phyloP scores from a whole-genome alignment of 2,888 invertebrate species.

The Drosophila mayaguana region DNA sequence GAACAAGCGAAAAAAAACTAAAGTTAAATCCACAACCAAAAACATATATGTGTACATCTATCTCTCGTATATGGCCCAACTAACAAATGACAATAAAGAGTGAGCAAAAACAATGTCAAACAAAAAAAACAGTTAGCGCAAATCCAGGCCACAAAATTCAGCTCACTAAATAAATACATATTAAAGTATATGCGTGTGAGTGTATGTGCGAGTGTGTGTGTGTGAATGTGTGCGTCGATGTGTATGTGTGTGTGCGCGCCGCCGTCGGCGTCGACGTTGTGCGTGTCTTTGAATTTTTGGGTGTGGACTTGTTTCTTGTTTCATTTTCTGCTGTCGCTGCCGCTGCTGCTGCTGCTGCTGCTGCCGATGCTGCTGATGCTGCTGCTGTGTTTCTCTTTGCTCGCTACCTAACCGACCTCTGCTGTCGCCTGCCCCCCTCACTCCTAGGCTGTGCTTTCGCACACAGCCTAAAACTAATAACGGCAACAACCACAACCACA shows the following conservation, averaged over 20 bases:
- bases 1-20: constrained; percentile 1
- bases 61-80: not conserved
- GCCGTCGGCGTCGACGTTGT: constrained; percentile 55
- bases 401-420: not conserved
- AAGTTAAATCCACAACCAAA: not conserved
- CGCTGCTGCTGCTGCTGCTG: constrained; percentile 17
- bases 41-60: not conserved
- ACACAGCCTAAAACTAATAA: constrained; percentile 27
- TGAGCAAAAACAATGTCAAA: constrained; percentile 32
- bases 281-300: constrained; percentile 81
- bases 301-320: constrained; percentile 82
- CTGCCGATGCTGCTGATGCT: constrained; percentile 1
- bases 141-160: constrained; percentile 63
- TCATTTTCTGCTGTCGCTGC: constrained; percentile 49
- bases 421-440: not conserved
- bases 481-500: not conserved
- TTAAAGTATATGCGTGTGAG: constrained; percentile 32
- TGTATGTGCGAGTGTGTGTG: constrained; percentile 24
- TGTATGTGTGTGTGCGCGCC: constrained; percentile 38
- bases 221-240: constrained; percentile 19
- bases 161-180: constrained; percentile 52
- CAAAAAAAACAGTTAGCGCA: constrained; percentile 50
- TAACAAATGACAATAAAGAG: constrained; percentile 32
- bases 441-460: not conserved
- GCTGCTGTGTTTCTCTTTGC: constrained; percentile 31